Conservation (phyloP, 2,797 vertebrate species). For the Sebastes iracundus region DNA sequence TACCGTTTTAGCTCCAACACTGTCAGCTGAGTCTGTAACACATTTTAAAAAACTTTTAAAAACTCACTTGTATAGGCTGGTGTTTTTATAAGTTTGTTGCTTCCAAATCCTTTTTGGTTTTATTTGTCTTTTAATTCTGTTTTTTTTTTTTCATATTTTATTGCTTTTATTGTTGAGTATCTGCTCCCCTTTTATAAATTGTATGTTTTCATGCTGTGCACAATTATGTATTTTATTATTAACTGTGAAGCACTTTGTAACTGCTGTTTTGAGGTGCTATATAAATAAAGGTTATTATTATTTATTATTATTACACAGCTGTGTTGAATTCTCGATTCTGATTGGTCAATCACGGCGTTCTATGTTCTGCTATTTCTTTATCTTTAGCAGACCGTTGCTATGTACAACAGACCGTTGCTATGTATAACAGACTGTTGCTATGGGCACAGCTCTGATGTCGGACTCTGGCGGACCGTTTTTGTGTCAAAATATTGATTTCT, state of each 20-base stretch:
- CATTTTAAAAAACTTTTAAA: too few species aligned
- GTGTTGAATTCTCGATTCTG: too few species aligned
- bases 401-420: too few species aligned
- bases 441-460: too few species aligned
- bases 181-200: not conserved
- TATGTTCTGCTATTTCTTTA: too few species aligned
- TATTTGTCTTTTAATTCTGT: not conserved
- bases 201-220: not conserved
- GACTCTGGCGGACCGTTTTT: too few species aligned
- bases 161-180: not conserved
- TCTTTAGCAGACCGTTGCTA: too few species aligned
- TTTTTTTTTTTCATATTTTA: too few species aligned
- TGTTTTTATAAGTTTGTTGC: not conserved
- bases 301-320: not conserved
- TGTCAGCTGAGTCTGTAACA: too few species aligned
- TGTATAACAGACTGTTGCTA: too few species aligned
- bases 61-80: not conserved
- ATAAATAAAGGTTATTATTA: not conserved
- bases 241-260: not conserved
- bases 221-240: not conserved
- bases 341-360: too few species aligned
- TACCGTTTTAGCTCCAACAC: not conserved
- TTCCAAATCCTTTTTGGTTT: not conserved
- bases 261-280: not conserved
- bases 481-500: too few species aligned